Percentiles rank a stretch among this genome's conserved stretches.
phyloP scores from a whole-genome alignment of 30 jellyfish, hydroid and myxozoan genomes.

The Clytia hemisphaerica region DNA sequence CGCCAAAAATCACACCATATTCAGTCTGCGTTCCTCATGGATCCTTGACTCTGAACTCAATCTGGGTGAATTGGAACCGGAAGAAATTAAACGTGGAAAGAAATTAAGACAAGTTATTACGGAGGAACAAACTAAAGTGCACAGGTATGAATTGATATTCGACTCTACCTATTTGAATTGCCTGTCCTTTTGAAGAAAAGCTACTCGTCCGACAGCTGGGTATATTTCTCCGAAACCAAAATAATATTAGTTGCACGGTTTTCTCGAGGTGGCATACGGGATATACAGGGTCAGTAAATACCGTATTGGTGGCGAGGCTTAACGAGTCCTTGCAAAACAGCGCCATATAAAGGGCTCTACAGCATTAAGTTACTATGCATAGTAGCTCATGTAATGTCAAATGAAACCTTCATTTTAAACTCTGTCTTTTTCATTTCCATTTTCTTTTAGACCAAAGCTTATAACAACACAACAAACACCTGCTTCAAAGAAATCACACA shows the following conservation, averaged over 20 bases:
- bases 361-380: too few relatives aligned
- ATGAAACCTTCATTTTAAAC: too few relatives aligned
- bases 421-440: neutral
- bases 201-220: neutral
- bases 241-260: too few relatives aligned
- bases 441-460: slow-evolving; percentile 13
- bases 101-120: slow-evolving; percentile 61
- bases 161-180: too few relatives aligned
- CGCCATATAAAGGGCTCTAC: too few relatives aligned
- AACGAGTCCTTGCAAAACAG: too few relatives aligned
- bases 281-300: too few relatives aligned
- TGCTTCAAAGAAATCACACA: slow-evolving; percentile 80
- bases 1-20: slow-evolving; percentile 58
- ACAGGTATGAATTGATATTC: too few relatives aligned
- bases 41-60: slow-evolving; percentile 77
- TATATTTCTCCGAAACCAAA: too few relatives aligned
- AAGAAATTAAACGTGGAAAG: slow-evolving; percentile 63
- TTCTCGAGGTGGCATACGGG: too few relatives aligned
- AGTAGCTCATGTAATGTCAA: too few relatives aligned
- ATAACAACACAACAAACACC: slow-evolving; percentile 29
- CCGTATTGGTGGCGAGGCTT: too few relatives aligned
- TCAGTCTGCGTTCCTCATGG: slow-evolving; percentile 88
- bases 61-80: slow-evolving; percentile 68
- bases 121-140: slow-evolving; percentile 69
- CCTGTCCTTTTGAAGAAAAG: neutral